Evolutionary conservation across 64 coral and sea anemone genomes (phyloP).

Genomic region (Porites australiensis): DNA sequence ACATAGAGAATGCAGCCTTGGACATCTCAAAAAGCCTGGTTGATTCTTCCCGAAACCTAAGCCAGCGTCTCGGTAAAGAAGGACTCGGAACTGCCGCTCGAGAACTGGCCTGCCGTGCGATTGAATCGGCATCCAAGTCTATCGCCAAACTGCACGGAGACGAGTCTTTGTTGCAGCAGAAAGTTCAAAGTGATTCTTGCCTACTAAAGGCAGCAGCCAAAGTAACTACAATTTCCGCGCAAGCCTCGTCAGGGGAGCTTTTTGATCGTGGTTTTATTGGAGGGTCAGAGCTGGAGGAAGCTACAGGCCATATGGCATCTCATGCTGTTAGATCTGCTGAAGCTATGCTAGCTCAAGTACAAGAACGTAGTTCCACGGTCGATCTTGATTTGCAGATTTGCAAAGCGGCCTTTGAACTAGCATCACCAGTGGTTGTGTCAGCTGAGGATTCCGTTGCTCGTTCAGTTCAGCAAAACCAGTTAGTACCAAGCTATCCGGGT

Average conservation of each 20-base stretch:
- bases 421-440: slow-evolving; percentile 22
- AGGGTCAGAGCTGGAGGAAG: slow-evolving; percentile 15
- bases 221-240: slow-evolving; percentile 26
- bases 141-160: slow-evolving; percentile 48
- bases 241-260: slow-evolving; percentile 12
- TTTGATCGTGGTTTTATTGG: slow-evolving; percentile 41
- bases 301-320: slow-evolving; percentile 62
- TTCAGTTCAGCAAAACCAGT: neutral
- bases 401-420: slow-evolving; percentile 46
- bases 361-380: neutral
- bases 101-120: slow-evolving; percentile 51
- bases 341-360: slow-evolving; percentile 38
- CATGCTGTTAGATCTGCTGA: slow-evolving; percentile 80
- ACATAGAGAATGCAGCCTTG: slow-evolving; percentile 10
- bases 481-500: neutral
- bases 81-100: slow-evolving; percentile 10
- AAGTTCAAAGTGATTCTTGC: neutral
- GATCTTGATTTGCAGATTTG: slow-evolving; percentile 34
- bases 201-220: slow-evolving; percentile 4
- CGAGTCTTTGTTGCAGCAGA: neutral
- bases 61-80: neutral
- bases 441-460: slow-evolving; percentile 54
- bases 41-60: slow-evolving; percentile 32
- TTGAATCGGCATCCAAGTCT: slow-evolving; percentile 57
- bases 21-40: slow-evolving; percentile 31